phyloP scores from a whole-genome alignment of 2,797 vertebrate species.

The Hydrophis major region DNA sequence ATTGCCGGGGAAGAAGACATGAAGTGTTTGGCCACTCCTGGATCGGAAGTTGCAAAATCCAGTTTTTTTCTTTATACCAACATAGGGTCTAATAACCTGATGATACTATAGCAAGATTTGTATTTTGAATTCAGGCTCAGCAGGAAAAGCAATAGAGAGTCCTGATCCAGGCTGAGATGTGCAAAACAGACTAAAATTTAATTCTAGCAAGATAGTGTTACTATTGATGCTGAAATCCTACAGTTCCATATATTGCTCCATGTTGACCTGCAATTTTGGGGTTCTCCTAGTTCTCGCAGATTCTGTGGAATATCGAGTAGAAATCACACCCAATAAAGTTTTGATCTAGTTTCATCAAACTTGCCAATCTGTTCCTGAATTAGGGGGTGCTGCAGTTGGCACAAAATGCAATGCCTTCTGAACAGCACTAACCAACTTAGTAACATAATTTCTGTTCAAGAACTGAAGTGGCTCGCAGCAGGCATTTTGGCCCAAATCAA shows the following conservation, averaged over 20 bases:
- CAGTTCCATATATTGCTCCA: background rate
- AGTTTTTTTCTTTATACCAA: background rate
- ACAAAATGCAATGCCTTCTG: background rate
- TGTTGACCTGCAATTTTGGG: background rate
- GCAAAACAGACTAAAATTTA: background rate
- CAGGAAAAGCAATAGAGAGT: background rate
- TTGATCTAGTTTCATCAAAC: background rate
- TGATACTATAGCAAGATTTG: background rate
- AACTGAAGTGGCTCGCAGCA: background rate
- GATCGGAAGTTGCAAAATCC: background rate
- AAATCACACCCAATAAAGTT: background rate
- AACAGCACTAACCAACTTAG: background rate
- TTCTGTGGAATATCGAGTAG: background rate
- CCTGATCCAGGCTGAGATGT: background rate
- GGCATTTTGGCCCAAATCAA: background rate
- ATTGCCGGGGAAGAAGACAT: background rate
- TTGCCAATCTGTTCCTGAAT: background rate
- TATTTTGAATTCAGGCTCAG: background rate
- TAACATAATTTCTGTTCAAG: background rate
- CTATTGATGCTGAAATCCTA: background rate
- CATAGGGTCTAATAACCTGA: background rate
- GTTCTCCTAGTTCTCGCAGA: background rate
- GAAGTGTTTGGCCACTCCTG: background rate
- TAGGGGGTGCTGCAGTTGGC: background rate
- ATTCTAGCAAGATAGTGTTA: background rate